phyloP scores from a whole-genome alignment of 2,113 vertebrate genomes.

The Macrotis lagotis region DNA sequence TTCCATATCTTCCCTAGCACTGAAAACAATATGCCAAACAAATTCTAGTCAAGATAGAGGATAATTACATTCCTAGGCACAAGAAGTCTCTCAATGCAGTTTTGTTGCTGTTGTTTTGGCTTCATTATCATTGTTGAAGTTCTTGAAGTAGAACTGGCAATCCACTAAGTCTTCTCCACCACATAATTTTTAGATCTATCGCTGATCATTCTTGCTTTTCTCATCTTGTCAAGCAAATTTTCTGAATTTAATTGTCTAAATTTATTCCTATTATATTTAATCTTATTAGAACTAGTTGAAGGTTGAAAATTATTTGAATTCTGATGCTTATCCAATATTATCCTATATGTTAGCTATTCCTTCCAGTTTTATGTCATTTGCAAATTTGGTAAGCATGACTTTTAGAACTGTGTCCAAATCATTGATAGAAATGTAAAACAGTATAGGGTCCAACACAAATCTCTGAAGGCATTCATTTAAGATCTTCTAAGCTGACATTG shows the following conservation, averaged over 20 bases:
- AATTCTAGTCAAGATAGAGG: background rate
- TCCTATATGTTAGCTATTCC: background rate
- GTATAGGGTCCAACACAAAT: background rate
- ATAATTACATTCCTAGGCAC: background rate
- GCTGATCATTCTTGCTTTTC: background rate
- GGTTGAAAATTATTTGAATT: background rate
- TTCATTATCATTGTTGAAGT: background rate
- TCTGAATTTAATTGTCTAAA: background rate
- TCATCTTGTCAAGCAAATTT: background rate
- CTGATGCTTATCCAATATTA: background rate
- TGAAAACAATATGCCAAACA: background rate
- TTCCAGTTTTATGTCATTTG: background rate
- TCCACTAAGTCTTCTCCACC: background rate
- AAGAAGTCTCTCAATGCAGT: background rate
- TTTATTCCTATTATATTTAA: background rate
- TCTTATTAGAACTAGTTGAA: background rate
- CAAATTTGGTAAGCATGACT: background rate
- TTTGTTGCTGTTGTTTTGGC: background rate
- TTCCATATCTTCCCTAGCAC: background rate
- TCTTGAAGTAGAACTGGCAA: background rate
- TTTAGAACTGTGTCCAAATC: background rate
- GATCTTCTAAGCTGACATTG: background rate
- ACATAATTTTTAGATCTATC: background rate
- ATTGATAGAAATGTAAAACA: background rate
- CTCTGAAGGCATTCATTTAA: background rate